These are phyloP conservation scores for Carpatolechia fugitivella DNA, from an alignment of 2,888 invertebrate genomes.

Conservation along the genomic window DNA sequence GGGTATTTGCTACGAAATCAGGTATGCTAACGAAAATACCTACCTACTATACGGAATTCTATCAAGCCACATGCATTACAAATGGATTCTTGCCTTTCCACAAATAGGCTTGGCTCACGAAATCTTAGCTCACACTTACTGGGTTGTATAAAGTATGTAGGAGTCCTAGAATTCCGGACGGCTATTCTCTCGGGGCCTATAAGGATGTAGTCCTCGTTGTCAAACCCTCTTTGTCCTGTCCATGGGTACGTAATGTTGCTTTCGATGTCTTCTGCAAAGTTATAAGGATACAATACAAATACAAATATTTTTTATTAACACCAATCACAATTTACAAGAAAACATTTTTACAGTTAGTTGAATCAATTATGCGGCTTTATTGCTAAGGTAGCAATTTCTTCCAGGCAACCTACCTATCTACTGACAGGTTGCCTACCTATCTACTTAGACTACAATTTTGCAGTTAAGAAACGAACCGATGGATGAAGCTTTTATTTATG, in stretches of 20 bases:
- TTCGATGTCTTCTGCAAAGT: conserved; percentile 58
- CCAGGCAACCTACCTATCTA: too few relatives aligned
- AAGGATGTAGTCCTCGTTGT: conserved; percentile 62
- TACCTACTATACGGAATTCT: not conserved
- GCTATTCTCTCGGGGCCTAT: conserved; percentile 63
- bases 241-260: conserved; percentile 64
- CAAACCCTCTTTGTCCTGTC: conserved; percentile 47
- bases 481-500: too few relatives aligned
- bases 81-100: not conserved
- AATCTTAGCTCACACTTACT: conserved; percentile 38
- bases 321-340: too few relatives aligned
- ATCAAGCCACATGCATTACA: not conserved
- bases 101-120: not conserved
- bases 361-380: too few relatives aligned
- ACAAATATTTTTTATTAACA: too few relatives aligned
- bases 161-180: conserved; percentile 56
- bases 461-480: not conserved
- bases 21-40: too few relatives aligned
- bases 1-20: too few relatives aligned
- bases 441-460: not conserved
- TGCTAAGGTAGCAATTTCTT: too few relatives aligned
- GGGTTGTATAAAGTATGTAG: conserved; percentile 62
- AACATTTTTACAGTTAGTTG: too few relatives aligned
- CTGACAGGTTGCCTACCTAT: too few relatives aligned
- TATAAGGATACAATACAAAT: too few relatives aligned